These are phyloP conservation scores for Bryconaethiops microstoma DNA, from an alignment of 2,797 vertebrate species.

Conservation along the genomic window DNA sequence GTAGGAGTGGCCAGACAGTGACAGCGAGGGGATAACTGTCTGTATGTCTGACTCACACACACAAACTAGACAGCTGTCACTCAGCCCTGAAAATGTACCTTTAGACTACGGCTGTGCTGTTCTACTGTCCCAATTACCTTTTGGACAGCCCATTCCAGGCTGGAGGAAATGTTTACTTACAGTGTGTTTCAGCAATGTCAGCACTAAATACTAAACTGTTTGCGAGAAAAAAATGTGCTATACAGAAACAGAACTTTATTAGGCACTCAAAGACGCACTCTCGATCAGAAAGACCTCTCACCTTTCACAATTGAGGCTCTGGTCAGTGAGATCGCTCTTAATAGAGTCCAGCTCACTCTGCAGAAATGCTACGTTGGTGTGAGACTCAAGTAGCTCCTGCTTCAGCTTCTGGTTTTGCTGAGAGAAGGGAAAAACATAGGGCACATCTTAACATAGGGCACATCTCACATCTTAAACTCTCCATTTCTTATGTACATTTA, in stretches of 20 bases:
- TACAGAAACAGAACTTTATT: not conserved
- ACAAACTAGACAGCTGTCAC: not conserved
- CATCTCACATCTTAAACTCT: not conserved
- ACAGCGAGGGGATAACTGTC: slow-evolving; percentile 6
- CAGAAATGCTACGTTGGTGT: slow-evolving; percentile 90
- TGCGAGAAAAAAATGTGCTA: not conserved
- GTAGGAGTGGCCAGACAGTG: slow-evolving; percentile 42
- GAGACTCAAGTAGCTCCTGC: slow-evolving; percentile 92
- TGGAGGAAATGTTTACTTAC: not conserved
- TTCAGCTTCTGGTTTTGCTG: slow-evolving; percentile 94
- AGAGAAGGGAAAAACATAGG: not conserved
- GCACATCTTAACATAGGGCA: not conserved
- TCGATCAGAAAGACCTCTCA: slow-evolving; percentile 59
- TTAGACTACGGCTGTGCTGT: too few species aligned
- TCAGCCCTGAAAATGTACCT: not conserved
- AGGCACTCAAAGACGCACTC: not conserved
- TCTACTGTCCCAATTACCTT: not conserved
- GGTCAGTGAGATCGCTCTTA: slow-evolving; percentile 93
- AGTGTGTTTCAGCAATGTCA: too few species aligned
- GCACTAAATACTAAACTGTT: too few species aligned
- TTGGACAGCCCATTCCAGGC: not conserved
- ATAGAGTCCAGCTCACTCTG: slow-evolving; percentile 93
- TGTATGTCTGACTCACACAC: slow-evolving; percentile 9
- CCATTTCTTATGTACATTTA: not conserved
- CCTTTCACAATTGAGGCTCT: slow-evolving; percentile 90